Evolutionary conservation across 2,888 invertebrate genomes (phyloP), one percentile per base, ranked within the genome.

Genomic region (Lacanobia wlatinum): DNA sequence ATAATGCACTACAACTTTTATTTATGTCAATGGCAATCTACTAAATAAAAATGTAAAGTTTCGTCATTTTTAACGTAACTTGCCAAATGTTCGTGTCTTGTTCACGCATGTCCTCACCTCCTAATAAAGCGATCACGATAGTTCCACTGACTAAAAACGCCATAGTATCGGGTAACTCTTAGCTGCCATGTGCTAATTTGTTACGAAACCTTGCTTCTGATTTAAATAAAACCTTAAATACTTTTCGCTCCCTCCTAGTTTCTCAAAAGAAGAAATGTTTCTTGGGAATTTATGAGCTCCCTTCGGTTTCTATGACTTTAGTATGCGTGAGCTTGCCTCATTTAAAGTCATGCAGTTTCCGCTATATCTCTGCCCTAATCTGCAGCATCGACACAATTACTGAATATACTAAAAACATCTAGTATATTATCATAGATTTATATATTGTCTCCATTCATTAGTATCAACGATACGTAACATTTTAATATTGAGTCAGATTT

Each of bases 111-210:
- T 89, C 87, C 86, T 86, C 86, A 87, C 86, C 83, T 90, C 92
- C 93, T 95, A 95, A 96, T 93, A 90, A 84, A 92, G 92, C 88
- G 88, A 93, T 94, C 95, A 95, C 95, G 94, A 92, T 89, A 87
- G 87, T 87, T 80, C 84, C 80, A 84, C 87, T 88, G 87, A 91
- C 92, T 89, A 90, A 93, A 92, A 93, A 89, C 91, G 91, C 87
- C 89, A 90, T 87, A 87, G 82, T 73, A 78, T 87, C 86, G 70
- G 78, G 85, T 86, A 83, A 84, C 86, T 88, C 87, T 93, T 93
- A 93, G 91, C 88, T 80, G 76, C 84, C 78, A 78, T 83, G 85
- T 90, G 93, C 87, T 93, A 94, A 94, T 91, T 82, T 70, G 78
- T 90, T 88, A 86, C 84, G 85, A 89, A 90, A 90, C 84, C 67